Base-by-base conservation (phyloP, 2,113 vertebrate genomes). In the Struthidea cinerea region DNA sequence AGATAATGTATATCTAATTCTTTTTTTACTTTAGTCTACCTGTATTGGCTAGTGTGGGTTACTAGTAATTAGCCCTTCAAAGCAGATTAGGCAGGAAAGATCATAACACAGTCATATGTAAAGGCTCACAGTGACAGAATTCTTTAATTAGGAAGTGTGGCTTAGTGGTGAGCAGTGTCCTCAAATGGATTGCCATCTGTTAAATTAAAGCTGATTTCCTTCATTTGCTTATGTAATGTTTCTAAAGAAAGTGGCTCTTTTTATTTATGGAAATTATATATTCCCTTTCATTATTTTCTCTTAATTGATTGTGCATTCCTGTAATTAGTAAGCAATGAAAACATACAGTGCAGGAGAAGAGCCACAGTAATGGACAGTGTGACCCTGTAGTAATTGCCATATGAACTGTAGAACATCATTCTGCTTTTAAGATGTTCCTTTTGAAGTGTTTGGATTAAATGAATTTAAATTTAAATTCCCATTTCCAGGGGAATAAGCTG, bases 41-140 rank as follows among this genome's bases (percentile, higher is more conserved):
- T 97, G 85, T 81, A 75, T 95, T 70, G 93, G 82, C 94, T 93
- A 69, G 70, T 47, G 41, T 90, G 76, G 70, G 52, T 97, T 97
- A 93, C 95, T 97, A 96, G 97, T 97, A 97, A 98, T 98, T 97
- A 96, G 96, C 96, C 96, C 91, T 98, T 97, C 96, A 93, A 94
- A 97, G 96, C 82, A 75, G 95, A 96, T 97, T 96, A 98, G 86
- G 93, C 87, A 95, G 86, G 92, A 94, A 91, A 97, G 96, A 97
- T 97, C 97, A 92, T 50, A 69, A 85, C 63, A 53, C 41, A 56
- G 86, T 96, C 89, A 97, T 95, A 96, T 85, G 65, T 94, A 92
- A 94, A 97, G 63, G 87, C 96, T 96, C 95, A 87, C 85, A 95
- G 88, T 97, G 96, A 96, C 91, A 95, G 96, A 97, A 96, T 96